Base-by-base conservation (phyloP, 1,140 invertebrate genomes). In the Musca domestica region DNA sequence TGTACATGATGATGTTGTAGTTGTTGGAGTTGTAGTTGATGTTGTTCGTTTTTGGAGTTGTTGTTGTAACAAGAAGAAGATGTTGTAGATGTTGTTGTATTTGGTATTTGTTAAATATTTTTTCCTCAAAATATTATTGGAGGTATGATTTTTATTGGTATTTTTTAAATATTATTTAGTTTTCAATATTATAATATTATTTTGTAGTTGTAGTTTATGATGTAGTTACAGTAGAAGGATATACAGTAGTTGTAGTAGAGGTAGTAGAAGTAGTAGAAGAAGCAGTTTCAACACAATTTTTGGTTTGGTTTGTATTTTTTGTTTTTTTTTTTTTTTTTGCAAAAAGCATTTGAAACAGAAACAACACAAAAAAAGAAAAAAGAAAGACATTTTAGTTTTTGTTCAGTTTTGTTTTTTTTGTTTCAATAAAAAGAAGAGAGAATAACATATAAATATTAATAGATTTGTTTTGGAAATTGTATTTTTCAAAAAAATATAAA, bases 231-330 rank as follows among this genome's bases (percentile, higher is more conserved):
- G 56, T 67, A 67, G 64, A 52, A 52, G 34, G 15, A 63, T 65
- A 71, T 41, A 67, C 34, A 70, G 67, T 56, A 72, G 69, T 48
- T 70, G 67, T 71, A 73, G 74, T 73, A 76, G 74, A 67, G 71
- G 74, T 73, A 78, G 71, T 72, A 78, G 70, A 74, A 74, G 75
- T 70, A 74, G 75, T 71, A 76, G 74, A 74, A 78, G 61, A 79
- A 76, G 74, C 71, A 71, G 54, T 69, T 68, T 70, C 66, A 67
- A 71, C 74, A 76, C 67, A 69, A 72, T 70, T 72, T 14, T 30
- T 19, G 30, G 56, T 61, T 51, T 19, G 17, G n/a, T 51, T 51
- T 19, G 9, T 51, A 20, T 51, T 19, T 19, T 48, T 48, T 48
- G 10, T 48, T 48, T 51, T 17, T 61, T 19, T 1, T 1, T 61